Base-by-base conservation (phyloP, 2,113 vertebrate genomes). In the Antennarius striatus region DNA sequence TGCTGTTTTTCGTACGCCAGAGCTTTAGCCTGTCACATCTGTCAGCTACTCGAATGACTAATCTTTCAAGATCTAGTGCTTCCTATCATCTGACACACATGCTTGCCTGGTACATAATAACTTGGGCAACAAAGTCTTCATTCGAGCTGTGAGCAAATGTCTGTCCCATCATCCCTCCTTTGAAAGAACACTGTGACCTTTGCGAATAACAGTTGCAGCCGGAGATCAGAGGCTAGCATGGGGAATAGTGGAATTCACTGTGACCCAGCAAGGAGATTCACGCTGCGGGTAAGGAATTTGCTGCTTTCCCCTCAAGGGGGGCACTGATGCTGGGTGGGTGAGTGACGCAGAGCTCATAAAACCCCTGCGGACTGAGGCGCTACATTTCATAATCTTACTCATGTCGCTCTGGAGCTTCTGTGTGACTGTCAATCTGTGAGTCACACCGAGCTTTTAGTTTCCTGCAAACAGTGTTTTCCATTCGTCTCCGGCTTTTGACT, bases 321-420 rank as follows among this genome's bases (percentile, higher is more conserved):
- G 54, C 61, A 65, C 22, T 54, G 56, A 43, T 68, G 63, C 62
- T 77, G 68, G 59, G 62, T 64, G 73, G 64, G 45, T 60, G 82
- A 70, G 64, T 89, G 89, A 89, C 47, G 62, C 80, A 82, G 73
- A 79, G 73, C 75, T 78, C 53, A 68, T 48, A 50, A 71, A 68
- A 7, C 48, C 63, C 75, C 75, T n/a, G 50, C 16, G 22, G 76
- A 75, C 29, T 3, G 10, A 67, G 65, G 70, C 55, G 17, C 63
- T 77, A 81, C 75, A 74, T 71, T 67, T 81, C 75, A 77, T 29
- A 7, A 29, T 73, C 68, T 90, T 85, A 87, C 79, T 90, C 88
- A 90, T 59, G 60, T 67, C 74, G 69, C 82, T 79, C 63, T 51
- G 69, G 73, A 89, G 81, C 80, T 52, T 87, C 71, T 80, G 62